Evolutionary conservation across 2,888 invertebrate genomes (phyloP).

Genomic region (Pammene aurita): DNA sequence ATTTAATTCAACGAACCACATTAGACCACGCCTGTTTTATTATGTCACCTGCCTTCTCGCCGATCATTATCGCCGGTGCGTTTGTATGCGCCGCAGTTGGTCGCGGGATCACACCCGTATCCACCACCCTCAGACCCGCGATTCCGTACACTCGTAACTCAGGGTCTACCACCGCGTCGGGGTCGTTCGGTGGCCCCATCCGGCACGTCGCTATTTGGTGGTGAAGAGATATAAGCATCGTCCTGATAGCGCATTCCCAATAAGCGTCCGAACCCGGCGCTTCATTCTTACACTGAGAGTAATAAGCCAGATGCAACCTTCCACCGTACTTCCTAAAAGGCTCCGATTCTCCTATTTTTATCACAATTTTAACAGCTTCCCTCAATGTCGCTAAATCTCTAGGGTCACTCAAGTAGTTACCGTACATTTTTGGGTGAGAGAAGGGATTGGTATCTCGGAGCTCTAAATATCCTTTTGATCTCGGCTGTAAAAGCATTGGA

Average conservation of each 20-base stretch:
- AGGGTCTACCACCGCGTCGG: constrained; percentile 86
- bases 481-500: constrained; percentile 88
- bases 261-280: constrained; percentile 85
- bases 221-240: constrained; percentile 81
- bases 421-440: constrained; percentile 89
- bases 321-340: constrained; percentile 84
- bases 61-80: constrained; percentile 88
- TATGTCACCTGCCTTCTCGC: constrained; percentile 88
- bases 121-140: constrained; percentile 85
- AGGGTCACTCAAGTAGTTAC: constrained; percentile 90
- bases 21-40: constrained; percentile 84
- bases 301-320: constrained; percentile 75
- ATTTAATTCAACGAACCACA: constrained; percentile 43
- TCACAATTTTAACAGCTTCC: constrained; percentile 84
- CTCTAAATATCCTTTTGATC: constrained; percentile 87
- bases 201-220: constrained; percentile 87
- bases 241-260: constrained; percentile 87
- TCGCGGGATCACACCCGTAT: constrained; percentile 87
- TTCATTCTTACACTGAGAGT: constrained; percentile 79
- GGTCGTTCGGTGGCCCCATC: constrained; percentile 87
- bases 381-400: constrained; percentile 84
- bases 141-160: constrained; percentile 86
- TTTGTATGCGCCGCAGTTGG: constrained; percentile 86
- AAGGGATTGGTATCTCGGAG: constrained; percentile 89
- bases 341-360: constrained; percentile 83